Conservation (phyloP, 2,888 invertebrate genomes). For the Aphodius sticticus region DNA sequence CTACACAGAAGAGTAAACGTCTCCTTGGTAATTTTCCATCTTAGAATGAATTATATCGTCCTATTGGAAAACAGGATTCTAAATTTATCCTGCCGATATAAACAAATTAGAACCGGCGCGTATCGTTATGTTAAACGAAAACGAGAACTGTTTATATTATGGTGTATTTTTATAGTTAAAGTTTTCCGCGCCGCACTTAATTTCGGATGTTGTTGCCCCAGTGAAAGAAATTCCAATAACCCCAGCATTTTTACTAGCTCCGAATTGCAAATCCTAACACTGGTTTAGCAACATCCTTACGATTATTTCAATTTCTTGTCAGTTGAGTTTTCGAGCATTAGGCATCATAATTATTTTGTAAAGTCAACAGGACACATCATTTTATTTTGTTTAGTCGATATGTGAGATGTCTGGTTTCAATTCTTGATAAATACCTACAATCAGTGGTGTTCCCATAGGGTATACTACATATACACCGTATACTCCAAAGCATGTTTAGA, state of each 20-base stretch:
- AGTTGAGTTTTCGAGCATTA: neutral
- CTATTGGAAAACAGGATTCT: neutral
- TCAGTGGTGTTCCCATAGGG: too few relatives aligned
- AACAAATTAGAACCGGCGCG: neutral
- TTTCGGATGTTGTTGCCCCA: constrained; percentile 4
- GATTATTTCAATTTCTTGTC: neutral
- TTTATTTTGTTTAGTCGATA: too few relatives aligned
- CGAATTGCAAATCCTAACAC: neutral
- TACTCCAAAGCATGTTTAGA: too few relatives aligned
- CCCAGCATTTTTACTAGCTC: neutral
- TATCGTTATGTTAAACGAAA: neutral
- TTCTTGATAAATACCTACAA: too few relatives aligned
- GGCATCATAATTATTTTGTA: too few relatives aligned
- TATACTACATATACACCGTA: too few relatives aligned
- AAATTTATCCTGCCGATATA: neutral
- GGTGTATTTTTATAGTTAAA: neutral
- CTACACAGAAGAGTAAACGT: neutral
- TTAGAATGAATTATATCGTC: neutral
- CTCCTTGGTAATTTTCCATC: neutral
- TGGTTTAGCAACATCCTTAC: neutral
- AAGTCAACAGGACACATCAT: too few relatives aligned
- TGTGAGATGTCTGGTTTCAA: too few relatives aligned
- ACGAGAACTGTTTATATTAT: neutral
- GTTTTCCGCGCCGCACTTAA: neutral
- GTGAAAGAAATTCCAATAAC: neutral